A percentile compares a stretch with the other conserved stretches of the same genome.
These are phyloP conservation scores for Clamator glandarius DNA, from an alignment of 2,797 vertebrate species.

Conservation along the genomic window DNA sequence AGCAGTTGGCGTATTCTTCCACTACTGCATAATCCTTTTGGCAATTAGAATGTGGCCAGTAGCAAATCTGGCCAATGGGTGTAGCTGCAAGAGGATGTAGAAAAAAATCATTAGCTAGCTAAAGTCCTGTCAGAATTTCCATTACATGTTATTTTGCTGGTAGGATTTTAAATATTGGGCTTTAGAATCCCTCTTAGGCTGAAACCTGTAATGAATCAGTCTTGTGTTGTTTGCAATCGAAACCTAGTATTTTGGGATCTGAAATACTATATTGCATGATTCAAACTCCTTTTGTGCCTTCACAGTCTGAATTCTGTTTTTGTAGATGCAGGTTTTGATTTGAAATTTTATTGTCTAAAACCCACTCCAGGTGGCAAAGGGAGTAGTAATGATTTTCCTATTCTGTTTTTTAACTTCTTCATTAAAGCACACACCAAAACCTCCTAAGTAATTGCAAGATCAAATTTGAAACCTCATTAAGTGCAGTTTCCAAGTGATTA, in stretches of 20 bases:
- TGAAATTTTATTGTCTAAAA: not conserved
- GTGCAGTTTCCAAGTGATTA: not conserved
- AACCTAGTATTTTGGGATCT: not conserved
- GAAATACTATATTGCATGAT: not conserved
- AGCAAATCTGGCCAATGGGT: not conserved
- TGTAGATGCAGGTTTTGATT: not conserved
- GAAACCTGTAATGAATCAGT: not conserved
- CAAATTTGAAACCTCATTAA: not conserved
- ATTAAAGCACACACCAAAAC: not conserved
- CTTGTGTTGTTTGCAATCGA: slow-evolving; percentile 9
- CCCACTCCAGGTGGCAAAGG: not conserved
- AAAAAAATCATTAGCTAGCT: not conserved
- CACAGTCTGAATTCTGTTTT: not conserved
- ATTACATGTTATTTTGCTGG: not conserved
- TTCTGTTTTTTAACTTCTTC: not conserved
- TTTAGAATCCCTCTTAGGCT: not conserved
- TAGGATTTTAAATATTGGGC: not conserved
- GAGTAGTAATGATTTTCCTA: not conserved
- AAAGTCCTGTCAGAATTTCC: slow-evolving; percentile 38
- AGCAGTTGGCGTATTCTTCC: slow-evolving; percentile 42
- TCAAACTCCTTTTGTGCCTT: not conserved
- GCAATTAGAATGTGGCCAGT: not conserved
- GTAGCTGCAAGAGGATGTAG: not conserved
- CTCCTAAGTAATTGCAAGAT: not conserved
- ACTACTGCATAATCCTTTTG: not conserved